Percentiles rank a stretch among this genome's conserved stretches.
These are phyloP conservation scores for Scaptomyza pallida DNA, from an alignment of 1,140 invertebrate genomes.

Conservation along the genomic window DNA sequence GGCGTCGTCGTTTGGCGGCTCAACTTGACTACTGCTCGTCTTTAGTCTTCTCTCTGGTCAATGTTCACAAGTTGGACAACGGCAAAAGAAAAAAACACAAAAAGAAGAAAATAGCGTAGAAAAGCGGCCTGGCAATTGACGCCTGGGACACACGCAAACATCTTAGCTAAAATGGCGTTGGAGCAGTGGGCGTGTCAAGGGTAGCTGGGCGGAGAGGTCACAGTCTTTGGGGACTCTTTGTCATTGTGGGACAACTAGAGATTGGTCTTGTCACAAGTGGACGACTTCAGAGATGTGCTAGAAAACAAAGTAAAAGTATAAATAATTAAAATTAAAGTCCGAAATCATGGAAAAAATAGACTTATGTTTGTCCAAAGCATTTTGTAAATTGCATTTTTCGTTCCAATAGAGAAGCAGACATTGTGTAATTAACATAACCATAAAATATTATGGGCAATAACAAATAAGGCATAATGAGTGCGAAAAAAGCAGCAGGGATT, in stretches of 20 bases:
- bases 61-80: slow-evolving; percentile 26
- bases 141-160: slow-evolving; percentile 55
- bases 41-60: slow-evolving; percentile 50
- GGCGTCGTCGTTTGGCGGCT: slow-evolving; percentile 22
- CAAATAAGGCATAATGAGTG: no score
- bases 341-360: no score
- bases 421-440: no score
- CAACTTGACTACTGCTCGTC: not conserved
- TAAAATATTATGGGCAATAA: no score
- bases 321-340: no score
- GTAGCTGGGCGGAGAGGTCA: not conserved
- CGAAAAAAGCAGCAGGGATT: no score
- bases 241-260: slow-evolving; percentile 20
- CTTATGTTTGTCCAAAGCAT: no score
- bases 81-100: not conserved
- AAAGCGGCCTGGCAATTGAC: slow-evolving; percentile 40
- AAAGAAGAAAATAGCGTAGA: slow-evolving; percentile 7
- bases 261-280: slow-evolving; percentile 3
- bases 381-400: no score
- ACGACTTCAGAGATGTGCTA: slow-evolving; percentile 10
- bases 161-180: slow-evolving; percentile 1
- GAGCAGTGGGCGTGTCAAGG: slow-evolving; percentile 8
- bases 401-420: no score
- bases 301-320: not conserved
- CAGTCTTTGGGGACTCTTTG: slow-evolving; percentile 34